Conservation (phyloP, 2,113 vertebrate genomes). For the Varanus komodoensis region DNA sequence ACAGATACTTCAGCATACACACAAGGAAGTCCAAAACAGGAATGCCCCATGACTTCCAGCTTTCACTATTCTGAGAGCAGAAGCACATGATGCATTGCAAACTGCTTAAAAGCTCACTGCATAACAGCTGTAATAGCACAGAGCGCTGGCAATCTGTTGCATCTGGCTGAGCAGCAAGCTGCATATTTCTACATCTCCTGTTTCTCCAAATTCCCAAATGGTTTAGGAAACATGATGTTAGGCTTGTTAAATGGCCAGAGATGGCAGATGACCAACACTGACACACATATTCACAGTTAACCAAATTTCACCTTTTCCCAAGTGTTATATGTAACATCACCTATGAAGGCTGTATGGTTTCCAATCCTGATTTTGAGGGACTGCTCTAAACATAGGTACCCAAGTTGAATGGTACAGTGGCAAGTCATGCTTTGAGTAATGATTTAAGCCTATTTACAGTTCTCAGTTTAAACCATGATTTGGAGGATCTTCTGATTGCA, state of each 20-base stretch:
- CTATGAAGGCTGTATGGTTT: background rate
- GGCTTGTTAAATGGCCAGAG: background rate
- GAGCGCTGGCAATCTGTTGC: background rate
- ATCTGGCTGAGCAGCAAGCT: background rate
- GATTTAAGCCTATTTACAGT: background rate
- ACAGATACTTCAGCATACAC: background rate
- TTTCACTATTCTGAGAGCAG: background rate
- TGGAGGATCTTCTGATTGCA: background rate
- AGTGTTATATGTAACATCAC: background rate
- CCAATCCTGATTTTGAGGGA: background rate
- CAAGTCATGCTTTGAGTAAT: background rate
- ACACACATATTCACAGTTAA: background rate
- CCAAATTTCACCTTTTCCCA: background rate
- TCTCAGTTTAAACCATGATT: background rate
- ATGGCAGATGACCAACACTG: background rate
- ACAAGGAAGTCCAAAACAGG: background rate
- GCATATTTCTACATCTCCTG: background rate
- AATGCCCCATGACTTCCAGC: background rate
- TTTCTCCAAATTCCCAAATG: background rate
- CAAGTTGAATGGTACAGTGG: background rate
- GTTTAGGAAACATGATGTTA: background rate
- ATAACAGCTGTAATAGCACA: conserved; percentile 12
- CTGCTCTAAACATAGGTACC: background rate
- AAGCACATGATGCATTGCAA: background rate
- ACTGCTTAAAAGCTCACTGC: background rate